These are phyloP conservation scores for Patagioenas fasciata DNA, from an alignment of 2,113 vertebrate species.

Conservation along the genomic window DNA sequence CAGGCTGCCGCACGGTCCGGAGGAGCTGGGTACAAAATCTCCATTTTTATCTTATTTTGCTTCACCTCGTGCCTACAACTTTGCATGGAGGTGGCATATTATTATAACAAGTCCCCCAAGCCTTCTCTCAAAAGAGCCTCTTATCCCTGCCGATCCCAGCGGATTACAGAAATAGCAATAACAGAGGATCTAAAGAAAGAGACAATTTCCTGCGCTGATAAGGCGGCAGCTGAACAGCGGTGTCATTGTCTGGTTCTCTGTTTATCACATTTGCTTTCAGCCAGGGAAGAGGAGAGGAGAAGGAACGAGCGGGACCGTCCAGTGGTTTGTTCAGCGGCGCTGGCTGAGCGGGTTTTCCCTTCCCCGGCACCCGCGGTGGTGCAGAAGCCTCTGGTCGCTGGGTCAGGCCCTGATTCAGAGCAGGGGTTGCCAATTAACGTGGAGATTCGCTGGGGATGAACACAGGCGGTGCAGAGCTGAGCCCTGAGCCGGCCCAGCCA, in stretches of 20 bases:
- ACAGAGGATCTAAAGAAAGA: conserved; percentile 66
- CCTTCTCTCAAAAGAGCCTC: conserved; percentile 59
- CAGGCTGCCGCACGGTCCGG: neutral
- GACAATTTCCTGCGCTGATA: conserved; percentile 69
- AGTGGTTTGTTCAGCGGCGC: neutral
- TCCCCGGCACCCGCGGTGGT: accelerated
- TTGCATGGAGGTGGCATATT: conserved; percentile 61
- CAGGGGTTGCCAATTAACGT: neutral
- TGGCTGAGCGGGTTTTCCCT: neutral
- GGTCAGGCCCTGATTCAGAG: neutral
- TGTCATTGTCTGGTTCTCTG: conserved; percentile 61
- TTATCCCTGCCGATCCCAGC: conserved; percentile 60
- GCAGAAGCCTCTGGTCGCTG: neutral
- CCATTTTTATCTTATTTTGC: neutral
- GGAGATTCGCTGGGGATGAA: neutral
- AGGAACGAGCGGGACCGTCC: neutral
- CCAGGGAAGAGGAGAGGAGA: neutral
- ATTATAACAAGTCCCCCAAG: conserved; percentile 71
- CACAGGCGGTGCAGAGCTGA: neutral
- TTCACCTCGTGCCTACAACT: conserved; percentile 39
- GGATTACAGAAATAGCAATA: conserved; percentile 70
- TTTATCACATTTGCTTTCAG: conserved; percentile 51
- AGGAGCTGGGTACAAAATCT: neutral
- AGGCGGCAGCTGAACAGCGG: conserved; percentile 38
- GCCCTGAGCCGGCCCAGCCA: neutral